A percentile compares a stretch with the other conserved stretches of the same genome.
These are phyloP conservation scores for Natrix natrix DNA, from an alignment of 2,797 vertebrate genomes.

Conservation along the genomic window DNA sequence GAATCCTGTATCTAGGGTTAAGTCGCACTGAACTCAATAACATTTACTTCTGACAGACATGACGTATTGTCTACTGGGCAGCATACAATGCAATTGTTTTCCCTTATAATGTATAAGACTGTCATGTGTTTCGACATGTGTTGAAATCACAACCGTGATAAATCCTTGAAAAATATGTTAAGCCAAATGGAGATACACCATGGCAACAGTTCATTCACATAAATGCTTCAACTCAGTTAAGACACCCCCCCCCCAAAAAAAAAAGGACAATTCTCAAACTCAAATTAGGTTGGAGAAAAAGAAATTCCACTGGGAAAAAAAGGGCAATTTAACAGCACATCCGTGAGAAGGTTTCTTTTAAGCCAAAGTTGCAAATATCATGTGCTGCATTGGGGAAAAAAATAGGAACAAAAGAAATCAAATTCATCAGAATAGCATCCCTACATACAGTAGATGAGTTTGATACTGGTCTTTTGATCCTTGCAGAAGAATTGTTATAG, in stretches of 20 bases:
- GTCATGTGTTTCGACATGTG: background rate
- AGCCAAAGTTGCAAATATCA: background rate
- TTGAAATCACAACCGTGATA: background rate
- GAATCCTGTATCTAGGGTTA: background rate
- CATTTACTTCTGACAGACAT: background rate
- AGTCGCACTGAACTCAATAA: background rate
- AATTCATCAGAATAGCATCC: background rate
- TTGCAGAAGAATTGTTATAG: background rate
- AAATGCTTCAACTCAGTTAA: background rate
- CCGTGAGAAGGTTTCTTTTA: background rate
- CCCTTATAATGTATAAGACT: background rate
- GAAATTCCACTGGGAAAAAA: background rate
- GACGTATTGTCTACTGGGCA: background rate
- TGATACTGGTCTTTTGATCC: background rate
- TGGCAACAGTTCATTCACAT: background rate
- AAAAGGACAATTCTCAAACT: background rate
- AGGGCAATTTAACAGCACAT: background rate
- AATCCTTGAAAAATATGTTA: background rate
- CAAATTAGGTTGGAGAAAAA: background rate
- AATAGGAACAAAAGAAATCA: background rate
- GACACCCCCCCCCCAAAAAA: background rate
- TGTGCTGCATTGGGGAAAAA: background rate
- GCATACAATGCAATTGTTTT: background rate
- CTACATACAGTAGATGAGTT: background rate
- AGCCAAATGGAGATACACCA: background rate